phyloP scores from a whole-genome alignment of 1,140 invertebrate genomes.

The Drosophila varians region DNA sequence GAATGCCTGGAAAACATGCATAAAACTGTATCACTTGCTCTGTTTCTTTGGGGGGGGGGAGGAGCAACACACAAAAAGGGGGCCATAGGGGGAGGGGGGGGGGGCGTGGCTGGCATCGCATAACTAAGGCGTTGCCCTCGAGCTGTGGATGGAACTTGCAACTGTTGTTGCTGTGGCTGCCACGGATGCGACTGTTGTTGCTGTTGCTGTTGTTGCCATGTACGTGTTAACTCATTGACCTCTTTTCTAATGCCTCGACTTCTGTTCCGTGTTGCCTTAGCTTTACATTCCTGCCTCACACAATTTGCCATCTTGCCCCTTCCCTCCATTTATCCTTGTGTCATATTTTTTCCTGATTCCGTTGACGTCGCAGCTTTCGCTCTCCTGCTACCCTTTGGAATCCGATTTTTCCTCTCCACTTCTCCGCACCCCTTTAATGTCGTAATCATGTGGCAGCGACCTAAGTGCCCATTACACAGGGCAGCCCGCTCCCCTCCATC shows the following conservation, averaged over 20 bases:
- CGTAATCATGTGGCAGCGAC: slow-evolving; percentile 54
- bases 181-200: slow-evolving; percentile 25
- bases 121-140: slow-evolving; percentile 37
- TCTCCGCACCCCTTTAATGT: slow-evolving; percentile 38
- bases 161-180: slow-evolving; percentile 27
- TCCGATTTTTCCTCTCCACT: slow-evolving; percentile 11
- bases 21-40: slow-evolving; percentile 60
- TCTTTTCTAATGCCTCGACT: slow-evolving; percentile 41
- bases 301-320: not conserved
- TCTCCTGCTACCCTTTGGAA: slow-evolving; percentile 14
- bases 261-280: slow-evolving; percentile 23
- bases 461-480: slow-evolving; percentile 57
- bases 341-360: slow-evolving; percentile 40
- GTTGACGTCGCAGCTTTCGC: slow-evolving; percentile 33
- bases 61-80: slow-evolving; percentile 28
- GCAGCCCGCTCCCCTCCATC: not conserved
- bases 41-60: slow-evolving; percentile 8
- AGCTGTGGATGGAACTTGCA: slow-evolving; percentile 28
- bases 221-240: slow-evolving; percentile 63
- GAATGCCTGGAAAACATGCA: slow-evolving; percentile 63
- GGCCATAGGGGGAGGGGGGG: slow-evolving; percentile 1
- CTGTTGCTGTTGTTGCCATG: slow-evolving; percentile 7
- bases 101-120: slow-evolving; percentile 2
- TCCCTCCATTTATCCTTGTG: not conserved
- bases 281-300: slow-evolving; percentile 9